Evolutionary conservation across 2,113 vertebrate species (phyloP), one percentile per base, ranked within the genome.

Genomic region (Callocephalon fimbriatum): DNA sequence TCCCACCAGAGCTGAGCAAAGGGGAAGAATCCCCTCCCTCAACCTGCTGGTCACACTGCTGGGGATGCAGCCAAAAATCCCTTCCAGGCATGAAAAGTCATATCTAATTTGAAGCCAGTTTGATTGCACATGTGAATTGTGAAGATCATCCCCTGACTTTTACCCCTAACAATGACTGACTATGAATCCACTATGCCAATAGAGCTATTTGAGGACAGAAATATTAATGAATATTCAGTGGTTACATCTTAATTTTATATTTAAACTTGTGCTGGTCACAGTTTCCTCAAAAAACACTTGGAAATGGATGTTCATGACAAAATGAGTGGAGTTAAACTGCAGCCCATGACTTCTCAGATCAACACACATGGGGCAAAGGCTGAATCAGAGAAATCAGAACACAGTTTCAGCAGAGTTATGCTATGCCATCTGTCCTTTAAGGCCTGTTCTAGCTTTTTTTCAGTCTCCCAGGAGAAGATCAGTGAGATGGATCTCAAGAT

Each of bases 401-500:
- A 93, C 32, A 86, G 86, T 93, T 94, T 70, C 78, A 86, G 58
- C 37, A 80, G 51, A 92, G 61, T 78, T 90, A 44, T 65, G n/a
- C n/a, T 82, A 13, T 50, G 79, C 93, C 78, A 83, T 95, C 93
- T 95, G 95, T 95, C 82, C 58, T 90, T 78, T 70, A 56, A 80
- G 42, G 58, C 47, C 73, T 82, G 32, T 75, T 95, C 47, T 86
- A 82, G 26, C 42, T 70, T 65, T 42, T 92, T 92, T 83, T 88
- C 90, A 76, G 38, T 76, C n/a, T 90, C 54, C 12, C 17, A 80
- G 51, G 10, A 94, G 48, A 22, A 90, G 32, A 73, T 4, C 32
- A 42, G n/a, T 47, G 79, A 90, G 45, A 71, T 50, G 21, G 25
- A 53, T 86, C 61, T 17, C 15, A 81, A 56, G 27, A 51, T 17